Percentiles rank a stretch among this genome's conserved stretches.
These are phyloP conservation scores for Triops cancriformis DNA, from an alignment of 1,140 invertebrate genomes.

Conservation along the genomic window DNA sequence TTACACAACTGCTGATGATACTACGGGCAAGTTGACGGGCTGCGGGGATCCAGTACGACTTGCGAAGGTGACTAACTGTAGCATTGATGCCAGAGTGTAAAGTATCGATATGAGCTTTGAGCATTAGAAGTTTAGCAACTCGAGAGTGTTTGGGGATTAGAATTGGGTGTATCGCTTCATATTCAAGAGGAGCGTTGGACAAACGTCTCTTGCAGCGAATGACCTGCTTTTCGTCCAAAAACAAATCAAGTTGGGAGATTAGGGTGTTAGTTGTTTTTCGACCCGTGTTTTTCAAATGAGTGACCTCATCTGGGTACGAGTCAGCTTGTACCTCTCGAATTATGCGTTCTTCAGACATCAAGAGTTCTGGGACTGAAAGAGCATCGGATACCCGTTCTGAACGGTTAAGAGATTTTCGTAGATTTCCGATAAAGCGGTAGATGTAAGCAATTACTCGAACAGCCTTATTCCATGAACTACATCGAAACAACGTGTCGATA, in stretches of 20 bases:
- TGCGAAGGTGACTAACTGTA: neutral
- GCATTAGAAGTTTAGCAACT: neutral
- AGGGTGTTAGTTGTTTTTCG: neutral
- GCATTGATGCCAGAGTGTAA: conserved; percentile 20
- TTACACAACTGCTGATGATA: conserved; percentile 11
- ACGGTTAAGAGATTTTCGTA: neutral
- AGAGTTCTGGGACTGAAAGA: conserved; percentile 11
- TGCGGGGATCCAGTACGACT: conserved; percentile 7
- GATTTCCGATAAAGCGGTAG: conserved; percentile 14
- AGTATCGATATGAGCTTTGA: neutral
- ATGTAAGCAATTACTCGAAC: neutral
- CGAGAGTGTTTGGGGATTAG: neutral
- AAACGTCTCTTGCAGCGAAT: conserved; percentile 15
- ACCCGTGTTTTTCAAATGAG: neutral
- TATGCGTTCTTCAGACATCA: neutral
- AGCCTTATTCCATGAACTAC: neutral
- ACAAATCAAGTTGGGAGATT: neutral
- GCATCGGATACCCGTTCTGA: neutral
- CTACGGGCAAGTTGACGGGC: neutral
- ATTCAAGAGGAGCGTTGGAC: neutral
- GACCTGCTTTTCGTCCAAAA: too few relatives aligned
- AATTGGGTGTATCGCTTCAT: neutral
- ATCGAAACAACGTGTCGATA: neutral
- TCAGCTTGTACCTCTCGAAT: neutral
- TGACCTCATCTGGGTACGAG: neutral